Conservation (phyloP, 2,797 vertebrate species). For the Phataginus tricuspis region DNA sequence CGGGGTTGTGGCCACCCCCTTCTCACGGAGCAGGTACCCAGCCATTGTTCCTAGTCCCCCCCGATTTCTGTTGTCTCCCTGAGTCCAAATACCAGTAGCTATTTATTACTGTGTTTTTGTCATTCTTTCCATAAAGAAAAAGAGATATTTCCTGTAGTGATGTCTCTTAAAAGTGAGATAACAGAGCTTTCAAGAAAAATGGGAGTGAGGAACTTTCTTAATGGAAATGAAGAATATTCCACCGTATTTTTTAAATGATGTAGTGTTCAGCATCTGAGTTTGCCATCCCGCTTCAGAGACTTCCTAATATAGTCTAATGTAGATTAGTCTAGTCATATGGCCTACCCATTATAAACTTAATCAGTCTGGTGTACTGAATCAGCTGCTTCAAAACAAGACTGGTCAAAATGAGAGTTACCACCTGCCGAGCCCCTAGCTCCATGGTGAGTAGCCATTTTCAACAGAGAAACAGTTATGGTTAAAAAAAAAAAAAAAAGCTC, state of each 20-base stretch:
- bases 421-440: too few relatives aligned
- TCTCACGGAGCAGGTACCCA: fast-evolving
- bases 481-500: background rate
- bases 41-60: too few relatives aligned
- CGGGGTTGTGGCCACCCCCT: fast-evolving
- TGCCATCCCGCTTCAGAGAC: background rate
- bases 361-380: background rate
- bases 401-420: too few relatives aligned
- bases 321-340: fast-evolving
- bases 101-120: background rate
- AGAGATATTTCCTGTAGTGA: background rate
- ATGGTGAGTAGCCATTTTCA: background rate
- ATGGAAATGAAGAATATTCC: background rate
- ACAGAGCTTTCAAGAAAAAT: background rate
- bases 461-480: background rate
- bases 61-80: background rate
- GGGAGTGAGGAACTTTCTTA: background rate
- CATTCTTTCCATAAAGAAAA: constrained; percentile 12
- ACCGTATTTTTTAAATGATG: background rate
- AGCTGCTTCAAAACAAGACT: background rate
- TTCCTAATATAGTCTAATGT: fast-evolving
- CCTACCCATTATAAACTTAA: fast-evolving
- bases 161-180: background rate
- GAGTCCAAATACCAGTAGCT: background rate
- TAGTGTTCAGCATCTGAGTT: background rate